Evolutionary conservation across 2,797 vertebrate genomes (phyloP).

Genomic region (Rallus crepitans): DNA sequence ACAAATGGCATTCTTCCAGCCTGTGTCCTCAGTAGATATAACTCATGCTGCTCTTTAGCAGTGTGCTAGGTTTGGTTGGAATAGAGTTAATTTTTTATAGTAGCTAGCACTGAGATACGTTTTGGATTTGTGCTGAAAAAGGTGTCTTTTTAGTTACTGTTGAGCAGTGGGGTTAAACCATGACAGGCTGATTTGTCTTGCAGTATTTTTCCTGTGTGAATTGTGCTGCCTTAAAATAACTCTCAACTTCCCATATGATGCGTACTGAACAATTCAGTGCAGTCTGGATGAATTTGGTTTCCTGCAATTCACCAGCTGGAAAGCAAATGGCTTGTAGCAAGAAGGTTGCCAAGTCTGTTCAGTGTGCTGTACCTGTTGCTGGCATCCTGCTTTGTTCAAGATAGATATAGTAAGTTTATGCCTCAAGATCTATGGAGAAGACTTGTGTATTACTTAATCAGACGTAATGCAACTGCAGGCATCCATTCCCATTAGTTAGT

Average conservation of each 20-base stretch:
- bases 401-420: not conserved
- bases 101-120: too few species aligned
- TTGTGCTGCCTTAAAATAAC: constrained; percentile 39
- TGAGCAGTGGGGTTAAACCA: too few species aligned
- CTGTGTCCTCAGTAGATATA: not conserved
- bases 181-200: not conserved
- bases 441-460: not conserved
- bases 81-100: too few species aligned
- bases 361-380: fast-evolving
- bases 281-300: constrained; percentile 6
- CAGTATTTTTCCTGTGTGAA: constrained; percentile 31
- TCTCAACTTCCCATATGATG: not conserved
- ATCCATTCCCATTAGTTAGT: not conserved
- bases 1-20: not conserved
- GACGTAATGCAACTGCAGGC: not conserved
- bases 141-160: too few species aligned
- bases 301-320: constrained; percentile 33
- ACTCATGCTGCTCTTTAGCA: not conserved
- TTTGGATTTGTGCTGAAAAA: too few species aligned
- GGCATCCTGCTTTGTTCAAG: not conserved
- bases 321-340: not conserved
- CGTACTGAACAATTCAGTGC: not conserved
- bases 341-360: not conserved
- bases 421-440: not conserved
- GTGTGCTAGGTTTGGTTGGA: too few species aligned